Percentiles rank a stretch among this genome's conserved stretches.
Conservation (phyloP, 2,797 vertebrate genomes). For the Acridotheres tristis region DNA sequence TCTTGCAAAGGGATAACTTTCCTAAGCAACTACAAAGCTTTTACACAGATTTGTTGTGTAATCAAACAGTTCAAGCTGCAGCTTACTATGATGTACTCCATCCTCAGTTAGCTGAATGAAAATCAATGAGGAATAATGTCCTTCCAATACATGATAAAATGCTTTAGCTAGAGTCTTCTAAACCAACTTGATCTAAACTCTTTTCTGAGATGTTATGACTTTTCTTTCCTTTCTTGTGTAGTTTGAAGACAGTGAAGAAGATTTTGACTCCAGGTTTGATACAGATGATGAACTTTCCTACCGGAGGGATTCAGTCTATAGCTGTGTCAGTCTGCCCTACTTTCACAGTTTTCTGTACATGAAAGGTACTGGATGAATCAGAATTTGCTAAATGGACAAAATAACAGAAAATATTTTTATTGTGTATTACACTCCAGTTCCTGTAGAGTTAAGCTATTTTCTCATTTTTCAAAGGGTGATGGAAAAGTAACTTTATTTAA, state of each 20-base stretch:
- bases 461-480: neutral
- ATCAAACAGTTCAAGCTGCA: neutral
- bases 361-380: conserved; percentile 83
- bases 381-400: neutral
- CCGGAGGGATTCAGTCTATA: conserved; percentile 94
- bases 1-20: neutral
- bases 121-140: neutral
- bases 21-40: neutral
- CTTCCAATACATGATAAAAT: neutral
- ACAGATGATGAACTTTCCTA: conserved; percentile 93
- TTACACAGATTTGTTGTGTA: neutral
- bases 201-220: neutral
- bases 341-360: conserved; percentile 97
- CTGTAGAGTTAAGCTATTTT: neutral
- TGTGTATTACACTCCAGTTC: neutral
- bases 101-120: neutral
- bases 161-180: neutral
- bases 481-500: neutral
- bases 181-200: neutral
- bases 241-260: conserved; percentile 98
- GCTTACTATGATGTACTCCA: accelerated
- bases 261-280: conserved; percentile 91
- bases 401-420: neutral
- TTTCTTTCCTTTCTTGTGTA: conserved; percentile 53
- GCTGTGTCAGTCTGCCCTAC: conserved; percentile 94